Evolutionary conservation across 2,888 invertebrate species (phyloP).

Genomic region (Andrena dorsata): DNA sequence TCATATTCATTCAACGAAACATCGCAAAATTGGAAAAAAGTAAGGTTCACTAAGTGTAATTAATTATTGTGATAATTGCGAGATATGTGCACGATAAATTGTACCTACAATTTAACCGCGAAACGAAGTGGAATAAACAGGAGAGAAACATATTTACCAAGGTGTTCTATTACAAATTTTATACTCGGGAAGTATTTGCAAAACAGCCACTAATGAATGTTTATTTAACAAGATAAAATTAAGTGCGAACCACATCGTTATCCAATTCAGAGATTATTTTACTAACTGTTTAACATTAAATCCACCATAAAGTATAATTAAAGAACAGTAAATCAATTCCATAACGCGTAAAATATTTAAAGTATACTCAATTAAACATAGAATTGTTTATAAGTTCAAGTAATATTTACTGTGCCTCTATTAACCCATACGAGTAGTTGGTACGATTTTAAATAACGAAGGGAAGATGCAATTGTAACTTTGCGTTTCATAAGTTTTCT

Average conservation of each 20-base stretch:
- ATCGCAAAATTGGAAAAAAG: not conserved
- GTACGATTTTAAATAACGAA: too few relatives aligned
- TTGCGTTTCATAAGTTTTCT: not conserved
- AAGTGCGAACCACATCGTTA: too few relatives aligned
- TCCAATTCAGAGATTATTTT: too few relatives aligned
- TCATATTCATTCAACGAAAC: not conserved
- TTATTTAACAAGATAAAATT: not conserved
- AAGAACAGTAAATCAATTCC: too few relatives aligned
- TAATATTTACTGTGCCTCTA: too few relatives aligned
- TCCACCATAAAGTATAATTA: too few relatives aligned
- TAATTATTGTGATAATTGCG: constrained; percentile 5
- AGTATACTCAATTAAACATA: too few relatives aligned
- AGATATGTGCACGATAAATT: not conserved
- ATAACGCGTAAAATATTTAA: too few relatives aligned
- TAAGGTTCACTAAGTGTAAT: not conserved
- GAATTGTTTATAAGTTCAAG: too few relatives aligned
- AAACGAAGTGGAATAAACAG: not conserved
- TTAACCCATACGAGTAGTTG: too few relatives aligned
- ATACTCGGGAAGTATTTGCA: not conserved
- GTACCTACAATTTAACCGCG: not conserved
- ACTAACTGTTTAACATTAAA: too few relatives aligned
- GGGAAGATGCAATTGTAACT: not conserved
- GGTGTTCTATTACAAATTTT: not conserved
- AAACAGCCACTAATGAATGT: not conserved
- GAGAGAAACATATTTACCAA: not conserved